A percentile compares a stretch with the other conserved stretches of the same genome.
These are phyloP conservation scores for Selene dorsalis DNA, from an alignment of 2,797 vertebrate genomes.

Conservation along the genomic window DNA sequence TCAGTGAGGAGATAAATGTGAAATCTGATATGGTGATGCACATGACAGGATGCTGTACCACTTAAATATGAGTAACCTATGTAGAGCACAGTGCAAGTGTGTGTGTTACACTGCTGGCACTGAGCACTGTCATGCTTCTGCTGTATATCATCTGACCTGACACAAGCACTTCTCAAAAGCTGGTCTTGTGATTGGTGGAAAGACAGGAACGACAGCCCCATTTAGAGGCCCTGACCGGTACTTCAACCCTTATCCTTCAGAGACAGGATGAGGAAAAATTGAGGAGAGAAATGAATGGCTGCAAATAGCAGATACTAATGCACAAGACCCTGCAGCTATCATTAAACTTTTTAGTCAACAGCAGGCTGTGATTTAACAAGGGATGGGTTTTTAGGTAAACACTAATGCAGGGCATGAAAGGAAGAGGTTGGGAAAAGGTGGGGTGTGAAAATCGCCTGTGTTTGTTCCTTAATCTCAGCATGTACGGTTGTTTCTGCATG, in stretches of 20 bases:
- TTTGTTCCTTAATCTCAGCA: slow-evolving; percentile 49
- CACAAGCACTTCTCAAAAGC: slow-evolving; percentile 54
- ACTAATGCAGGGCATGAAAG: slow-evolving; percentile 49
- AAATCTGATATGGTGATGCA: slow-evolving; percentile 64
- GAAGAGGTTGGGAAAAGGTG: slow-evolving; percentile 17
- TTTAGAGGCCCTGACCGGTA: slow-evolving; percentile 75
- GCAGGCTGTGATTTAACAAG: slow-evolving; percentile 70
- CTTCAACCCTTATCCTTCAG: slow-evolving; percentile 79
- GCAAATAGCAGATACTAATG: slow-evolving; percentile 74
- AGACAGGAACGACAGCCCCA: slow-evolving; percentile 53
- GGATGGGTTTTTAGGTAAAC: slow-evolving; percentile 73
- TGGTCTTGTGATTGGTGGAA: slow-evolving; percentile 74
- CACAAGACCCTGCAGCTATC: slow-evolving; percentile 74
- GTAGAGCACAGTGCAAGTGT: slow-evolving; percentile 23
- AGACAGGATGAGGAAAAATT: slow-evolving; percentile 59
- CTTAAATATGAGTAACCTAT: slow-evolving; percentile 47
- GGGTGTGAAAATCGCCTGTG: slow-evolving; percentile 30
- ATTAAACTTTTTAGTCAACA: slow-evolving; percentile 81
- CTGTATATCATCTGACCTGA: slow-evolving; percentile 75
- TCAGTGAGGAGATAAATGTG: slow-evolving; percentile 53
- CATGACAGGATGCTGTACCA: slow-evolving; percentile 56
- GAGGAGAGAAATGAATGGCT: slow-evolving; percentile 64
- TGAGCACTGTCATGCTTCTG: slow-evolving; percentile 62
- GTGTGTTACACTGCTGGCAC: slow-evolving; percentile 51
- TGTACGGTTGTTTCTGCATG: slow-evolving; percentile 44